These are phyloP conservation scores for Melipona beecheii DNA, from an alignment of 2,888 invertebrate species.

Conservation along the genomic window DNA sequence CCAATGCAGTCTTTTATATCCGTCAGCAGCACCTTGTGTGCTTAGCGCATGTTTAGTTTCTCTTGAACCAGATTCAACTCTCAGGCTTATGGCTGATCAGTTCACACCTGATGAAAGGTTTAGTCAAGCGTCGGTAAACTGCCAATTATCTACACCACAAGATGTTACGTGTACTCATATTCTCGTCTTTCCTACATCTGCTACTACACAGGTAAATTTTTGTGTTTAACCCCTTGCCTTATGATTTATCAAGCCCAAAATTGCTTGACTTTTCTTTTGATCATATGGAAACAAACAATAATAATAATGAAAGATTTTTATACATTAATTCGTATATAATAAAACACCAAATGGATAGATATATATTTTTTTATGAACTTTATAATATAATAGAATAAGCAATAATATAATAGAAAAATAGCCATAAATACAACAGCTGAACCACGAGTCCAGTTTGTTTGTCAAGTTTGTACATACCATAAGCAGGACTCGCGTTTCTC, in stretches of 20 bases:
- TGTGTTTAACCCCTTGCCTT: background rate
- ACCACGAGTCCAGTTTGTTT: too few relatives aligned
- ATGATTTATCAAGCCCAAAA: too few relatives aligned
- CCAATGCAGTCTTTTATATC: constrained; percentile 93
- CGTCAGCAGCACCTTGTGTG: constrained; percentile 94
- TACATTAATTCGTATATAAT: too few relatives aligned
- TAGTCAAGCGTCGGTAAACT: constrained; percentile 94
- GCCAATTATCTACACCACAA: constrained; percentile 96
- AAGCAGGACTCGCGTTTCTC: too few relatives aligned
- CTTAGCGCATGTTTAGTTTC: constrained; percentile 99
- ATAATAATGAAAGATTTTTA: background rate
- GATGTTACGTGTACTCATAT: constrained; percentile 99
- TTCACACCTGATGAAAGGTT: constrained; percentile 98
- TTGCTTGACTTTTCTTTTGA: background rate
- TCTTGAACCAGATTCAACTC: constrained; percentile 93
- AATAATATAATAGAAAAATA: too few relatives aligned
- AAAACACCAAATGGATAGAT: too few relatives aligned
- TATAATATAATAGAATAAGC: too few relatives aligned
- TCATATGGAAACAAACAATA: background rate
- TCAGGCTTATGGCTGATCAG: constrained; percentile 96
- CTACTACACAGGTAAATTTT: constrained; percentile 91
- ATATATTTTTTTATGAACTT: too few relatives aligned
- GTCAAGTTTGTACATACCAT: too few relatives aligned
- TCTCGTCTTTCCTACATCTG: constrained; percentile 98
- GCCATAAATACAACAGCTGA: too few relatives aligned